Conservation (phyloP, 2,888 invertebrate genomes). For the Lochmaea capreae region DNA sequence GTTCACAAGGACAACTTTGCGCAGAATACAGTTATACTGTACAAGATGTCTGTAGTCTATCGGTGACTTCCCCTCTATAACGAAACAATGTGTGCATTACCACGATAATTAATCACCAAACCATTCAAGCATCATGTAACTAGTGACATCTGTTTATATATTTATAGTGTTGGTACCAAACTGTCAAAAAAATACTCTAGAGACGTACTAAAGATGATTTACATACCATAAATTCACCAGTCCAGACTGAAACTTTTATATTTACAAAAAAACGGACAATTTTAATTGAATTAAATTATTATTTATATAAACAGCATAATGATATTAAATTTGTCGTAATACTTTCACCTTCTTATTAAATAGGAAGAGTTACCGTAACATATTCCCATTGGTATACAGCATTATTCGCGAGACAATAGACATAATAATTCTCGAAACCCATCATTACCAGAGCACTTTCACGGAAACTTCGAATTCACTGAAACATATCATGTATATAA, state of each 20-base stretch:
- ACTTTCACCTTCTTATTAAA: constrained; percentile 8
- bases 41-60: background rate
- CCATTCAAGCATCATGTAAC: too few species aligned
- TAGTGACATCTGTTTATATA: too few species aligned
- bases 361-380: constrained; percentile 10
- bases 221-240: too few species aligned
- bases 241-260: too few species aligned
- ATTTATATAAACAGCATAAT: background rate
- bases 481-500: constrained; percentile 56
- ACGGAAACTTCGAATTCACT: constrained; percentile 54
- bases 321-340: constrained; percentile 1
- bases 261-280: background rate
- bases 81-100: too few species aligned
- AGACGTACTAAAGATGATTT: too few species aligned
- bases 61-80: too few species aligned
- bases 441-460: constrained; percentile 55
- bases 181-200: too few species aligned
- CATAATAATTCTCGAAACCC: constrained; percentile 45
- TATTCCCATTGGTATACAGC: constrained; percentile 32
- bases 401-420: constrained; percentile 46
- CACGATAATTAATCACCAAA: too few species aligned
- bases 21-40: constrained; percentile 9
- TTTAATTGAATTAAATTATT: background rate
- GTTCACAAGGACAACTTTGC: constrained; percentile 23
- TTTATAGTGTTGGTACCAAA: too few species aligned